A percentile compares a stretch with the other conserved stretches of the same genome.
Evolutionary conservation across 2,113 vertebrate genomes (phyloP).

Genomic region (Eulemur macaco): DNA sequence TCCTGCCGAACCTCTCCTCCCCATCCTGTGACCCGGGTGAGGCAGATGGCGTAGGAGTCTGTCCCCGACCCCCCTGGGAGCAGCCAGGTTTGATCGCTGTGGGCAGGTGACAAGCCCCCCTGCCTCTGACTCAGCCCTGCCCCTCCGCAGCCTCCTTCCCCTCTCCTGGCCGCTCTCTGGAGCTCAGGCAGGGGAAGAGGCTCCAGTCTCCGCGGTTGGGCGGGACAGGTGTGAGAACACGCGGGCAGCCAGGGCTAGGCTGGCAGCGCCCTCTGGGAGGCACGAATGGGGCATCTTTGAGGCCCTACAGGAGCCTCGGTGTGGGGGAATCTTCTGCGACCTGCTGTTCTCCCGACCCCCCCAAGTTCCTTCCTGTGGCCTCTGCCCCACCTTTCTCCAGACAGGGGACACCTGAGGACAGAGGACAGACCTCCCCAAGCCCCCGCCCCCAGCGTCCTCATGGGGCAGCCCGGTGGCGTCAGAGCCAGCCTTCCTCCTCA

Average conservation of each 20-base stretch:
- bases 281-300: not conserved
- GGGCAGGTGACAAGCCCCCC: not conserved
- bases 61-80: rapidly evolving
- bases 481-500: not conserved
- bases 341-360: not conserved
- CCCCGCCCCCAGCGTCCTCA: not conserved
- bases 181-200: too few species aligned
- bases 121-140: not conserved
- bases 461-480: not conserved
- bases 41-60: not conserved
- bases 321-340: rapidly evolving
- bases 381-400: not conserved
- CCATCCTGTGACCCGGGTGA: not conserved
- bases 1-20: not conserved
- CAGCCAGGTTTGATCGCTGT: rapidly evolving
- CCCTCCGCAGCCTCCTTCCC: rapidly evolving
- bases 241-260: too few species aligned
- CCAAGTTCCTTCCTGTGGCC: not conserved
- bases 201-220: not conserved
- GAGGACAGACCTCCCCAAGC: not conserved
- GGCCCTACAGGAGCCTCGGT: not conserved
- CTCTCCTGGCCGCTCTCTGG: not conserved
- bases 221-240: not conserved
- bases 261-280: too few species aligned
- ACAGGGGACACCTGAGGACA: not conserved